Evolutionary conservation across 1,140 invertebrate species (phyloP), one percentile per base, ranked within the genome.

Genomic region (Drosophila kurseongensis): DNA sequence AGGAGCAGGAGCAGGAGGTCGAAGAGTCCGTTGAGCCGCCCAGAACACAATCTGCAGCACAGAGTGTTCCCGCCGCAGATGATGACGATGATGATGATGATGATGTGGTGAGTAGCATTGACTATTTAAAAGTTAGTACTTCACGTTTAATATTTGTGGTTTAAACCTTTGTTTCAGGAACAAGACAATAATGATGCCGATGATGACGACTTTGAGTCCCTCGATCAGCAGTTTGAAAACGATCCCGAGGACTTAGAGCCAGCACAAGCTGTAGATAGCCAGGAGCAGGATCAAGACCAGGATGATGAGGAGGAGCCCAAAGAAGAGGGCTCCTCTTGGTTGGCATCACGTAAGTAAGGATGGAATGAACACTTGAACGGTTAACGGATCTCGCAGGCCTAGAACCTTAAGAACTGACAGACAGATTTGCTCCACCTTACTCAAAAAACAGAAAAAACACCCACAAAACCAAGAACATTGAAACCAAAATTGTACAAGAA

Each of bases 201-300:
- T n/a, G 71, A 91, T 36, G 57, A 80, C n/a, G 78, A 71, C 12
- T 90, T 92, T 40, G 89, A 92, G 42, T 91, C 91, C 1, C 63
- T 86, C 0, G 91, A 93, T 62, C 84, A 92, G 50, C 91, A 92
- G 14, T 90, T 90, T 5, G 91, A 92, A 32, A 92, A 92, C 54
- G 91, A 92, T 57, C 90, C 90, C 16, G 92, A 93, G 4, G 89
- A 84, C 50, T 75, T 91, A 16, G 23, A 75, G n/a, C 73, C 79
- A 50, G 56, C 77, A 48, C 62, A 78, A 55, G 68, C 92, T 67
- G 54, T 81, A 67, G 61, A 68, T 23, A 71, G 27, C 52, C 27
- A 74, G 5, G 51, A 85, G 8, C 35, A 51, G 42, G 16, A 76
- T 14, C 61, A 78, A 40, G 58, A 74, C 14, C 52, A 80, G 35